phyloP scores from a whole-genome alignment of 2,113 vertebrate genomes.

The Nothobranchius furzeri region DNA sequence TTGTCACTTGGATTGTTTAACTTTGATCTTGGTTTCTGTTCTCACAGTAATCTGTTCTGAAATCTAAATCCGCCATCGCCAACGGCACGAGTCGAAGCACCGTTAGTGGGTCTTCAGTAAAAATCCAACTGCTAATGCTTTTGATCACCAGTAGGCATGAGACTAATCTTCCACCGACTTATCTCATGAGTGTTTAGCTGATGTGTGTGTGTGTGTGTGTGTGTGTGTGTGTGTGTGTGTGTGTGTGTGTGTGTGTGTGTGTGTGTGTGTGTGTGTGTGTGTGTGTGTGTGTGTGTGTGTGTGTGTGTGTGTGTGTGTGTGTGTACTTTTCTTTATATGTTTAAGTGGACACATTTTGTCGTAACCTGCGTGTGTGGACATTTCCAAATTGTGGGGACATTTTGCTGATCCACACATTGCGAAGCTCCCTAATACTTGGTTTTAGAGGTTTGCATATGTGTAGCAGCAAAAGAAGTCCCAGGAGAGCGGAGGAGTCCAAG shows the following conservation, averaged over 20 bases:
- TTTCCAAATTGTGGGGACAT: too few species aligned
- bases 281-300: too few species aligned
- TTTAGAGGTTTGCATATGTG: too few species aligned
- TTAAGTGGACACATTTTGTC: too few species aligned
- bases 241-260: too few species aligned
- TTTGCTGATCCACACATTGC: not conserved
- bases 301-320: constrained; percentile 9
- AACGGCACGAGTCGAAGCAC: not conserved
- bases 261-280: too few species aligned
- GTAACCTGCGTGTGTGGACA: too few species aligned
- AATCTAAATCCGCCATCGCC: constrained; percentile 17
- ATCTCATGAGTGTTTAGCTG: not conserved
- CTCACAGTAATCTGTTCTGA: constrained; percentile 18
- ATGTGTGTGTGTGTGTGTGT: constrained; percentile 27
- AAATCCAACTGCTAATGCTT: constrained; percentile 17
- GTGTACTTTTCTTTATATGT: too few species aligned
- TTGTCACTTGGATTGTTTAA: constrained; percentile 1
- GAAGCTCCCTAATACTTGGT: too few species aligned
- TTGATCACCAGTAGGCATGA: constrained; percentile 31
- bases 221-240: too few species aligned
- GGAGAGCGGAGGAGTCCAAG: too few species aligned
- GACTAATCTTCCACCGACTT: constrained; percentile 40
- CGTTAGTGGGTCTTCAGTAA: constrained; percentile 7
- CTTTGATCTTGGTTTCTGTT: constrained; percentile 8
- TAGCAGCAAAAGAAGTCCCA: too few species aligned